A percentile compares a stretch with the other conserved stretches of the same genome.
These are phyloP conservation scores for Lycodopsis pacificus DNA, from an alignment of 2,797 vertebrate species.

Conservation along the genomic window DNA sequence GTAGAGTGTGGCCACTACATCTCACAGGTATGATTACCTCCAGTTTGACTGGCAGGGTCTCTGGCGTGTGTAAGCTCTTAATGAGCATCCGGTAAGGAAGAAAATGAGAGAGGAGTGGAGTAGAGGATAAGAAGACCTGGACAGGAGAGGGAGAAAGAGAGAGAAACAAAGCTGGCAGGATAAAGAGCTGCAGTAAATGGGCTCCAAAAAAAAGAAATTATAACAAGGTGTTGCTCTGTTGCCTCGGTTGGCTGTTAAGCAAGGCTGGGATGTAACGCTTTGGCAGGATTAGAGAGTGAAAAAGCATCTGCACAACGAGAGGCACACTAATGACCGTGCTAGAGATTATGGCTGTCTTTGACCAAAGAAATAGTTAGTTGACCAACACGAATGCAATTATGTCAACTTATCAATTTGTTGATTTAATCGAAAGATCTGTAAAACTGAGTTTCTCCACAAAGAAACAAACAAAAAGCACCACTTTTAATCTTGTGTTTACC, in stretches of 20 bases:
- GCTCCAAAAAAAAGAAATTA: conserved; percentile 19
- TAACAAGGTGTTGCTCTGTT: conserved; percentile 57
- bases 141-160: not conserved
- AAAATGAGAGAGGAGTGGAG: conserved; percentile 51
- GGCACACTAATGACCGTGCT: conserved; percentile 31
- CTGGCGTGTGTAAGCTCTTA: conserved; percentile 55
- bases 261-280: conserved; percentile 31
- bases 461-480: too few relatives aligned
- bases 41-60: conserved; percentile 55
- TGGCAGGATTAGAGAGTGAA: conserved; percentile 53
- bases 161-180: conserved; percentile 37
- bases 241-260: conserved; percentile 44
- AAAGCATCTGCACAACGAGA: conserved; percentile 40
- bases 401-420: not conserved
- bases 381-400: not conserved
- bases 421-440: not conserved
- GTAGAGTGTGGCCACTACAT: conserved; percentile 25
- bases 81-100: conserved; percentile 62
- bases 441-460: not conserved
- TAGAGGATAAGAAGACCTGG: conserved; percentile 32
- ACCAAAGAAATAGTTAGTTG: not conserved
- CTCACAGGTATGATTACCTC: conserved; percentile 12
- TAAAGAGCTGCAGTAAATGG: conserved; percentile 35
- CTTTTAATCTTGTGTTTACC: not conserved
- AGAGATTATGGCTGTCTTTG: not conserved